These are phyloP conservation scores for Pycnonotus jocosus DNA, from an alignment of 2,113 vertebrate genomes.

Conservation along the genomic window DNA sequence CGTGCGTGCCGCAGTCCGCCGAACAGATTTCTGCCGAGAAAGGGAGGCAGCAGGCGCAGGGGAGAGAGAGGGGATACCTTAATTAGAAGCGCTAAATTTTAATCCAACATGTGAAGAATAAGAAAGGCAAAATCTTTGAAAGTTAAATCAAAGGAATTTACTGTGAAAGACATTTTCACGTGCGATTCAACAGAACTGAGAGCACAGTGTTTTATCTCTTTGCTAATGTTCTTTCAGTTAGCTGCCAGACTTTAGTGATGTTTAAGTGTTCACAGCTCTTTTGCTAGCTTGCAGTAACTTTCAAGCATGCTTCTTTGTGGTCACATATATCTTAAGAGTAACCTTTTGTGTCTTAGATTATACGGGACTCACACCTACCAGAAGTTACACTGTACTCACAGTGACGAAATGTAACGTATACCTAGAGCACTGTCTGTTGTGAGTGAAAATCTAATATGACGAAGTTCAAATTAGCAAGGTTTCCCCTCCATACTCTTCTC, in stretches of 20 bases:
- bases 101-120: not conserved
- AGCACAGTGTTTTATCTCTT: not conserved
- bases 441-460: not conserved
- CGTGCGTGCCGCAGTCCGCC: constrained; percentile 87
- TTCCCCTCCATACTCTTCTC: not conserved
- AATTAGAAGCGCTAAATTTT: not conserved
- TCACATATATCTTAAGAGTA: not conserved
- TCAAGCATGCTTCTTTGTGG: not conserved
- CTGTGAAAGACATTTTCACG: not conserved
- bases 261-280: not conserved
- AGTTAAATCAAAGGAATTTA: not conserved
- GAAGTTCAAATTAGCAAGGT: not conserved
- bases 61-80: not conserved
- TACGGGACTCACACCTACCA: not conserved
- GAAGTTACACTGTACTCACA: not conserved
- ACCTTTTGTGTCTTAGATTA: not conserved
- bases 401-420: not conserved
- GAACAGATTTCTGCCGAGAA: constrained; percentile 82
- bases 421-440: not conserved
- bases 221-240: not conserved
- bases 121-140: not conserved
- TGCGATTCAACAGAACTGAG: not conserved
- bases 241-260: not conserved
- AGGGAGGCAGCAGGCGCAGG: not conserved
- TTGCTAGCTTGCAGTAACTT: not conserved